Conservation (phyloP, 1,140 invertebrate genomes). For the Cardiocondyla obscurior region DNA sequence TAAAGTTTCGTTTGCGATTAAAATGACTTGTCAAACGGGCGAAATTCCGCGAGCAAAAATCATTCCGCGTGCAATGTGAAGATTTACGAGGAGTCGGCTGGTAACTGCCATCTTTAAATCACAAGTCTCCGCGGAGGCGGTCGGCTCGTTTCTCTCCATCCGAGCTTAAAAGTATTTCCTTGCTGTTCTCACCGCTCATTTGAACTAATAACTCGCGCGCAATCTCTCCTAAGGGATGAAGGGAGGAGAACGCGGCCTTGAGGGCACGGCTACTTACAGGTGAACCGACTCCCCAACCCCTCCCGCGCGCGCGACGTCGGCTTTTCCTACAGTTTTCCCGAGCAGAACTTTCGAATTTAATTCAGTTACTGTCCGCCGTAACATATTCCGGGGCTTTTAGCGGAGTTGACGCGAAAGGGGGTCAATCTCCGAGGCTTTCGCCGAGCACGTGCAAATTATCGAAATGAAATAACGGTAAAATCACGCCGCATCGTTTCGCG, state of each 20-base stretch:
- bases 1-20: neutral
- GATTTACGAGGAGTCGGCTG: slow-evolving; percentile 28
- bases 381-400: slow-evolving; percentile 13
- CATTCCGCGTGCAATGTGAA: neutral
- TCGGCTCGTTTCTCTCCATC: slow-evolving; percentile 62
- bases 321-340: slow-evolving; percentile 55
- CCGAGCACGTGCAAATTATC: slow-evolving; percentile 13
- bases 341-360: slow-evolving; percentile 45
- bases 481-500: neutral
- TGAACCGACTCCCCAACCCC: neutral
- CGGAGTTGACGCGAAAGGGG: neutral
- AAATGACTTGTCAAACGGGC: neutral
- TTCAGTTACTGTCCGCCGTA: slow-evolving; percentile 36
- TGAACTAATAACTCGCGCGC: slow-evolving; percentile 68
- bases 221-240: neutral
- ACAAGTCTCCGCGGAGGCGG: slow-evolving; percentile 62
- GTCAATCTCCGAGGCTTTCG: neutral
- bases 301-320: neutral
- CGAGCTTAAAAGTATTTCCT: slow-evolving; percentile 73
- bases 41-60: slow-evolving; percentile 11
- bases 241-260: slow-evolving; percentile 1
- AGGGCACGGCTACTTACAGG: slow-evolving; percentile 14
- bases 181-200: slow-evolving; percentile 71
- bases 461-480: neutral
- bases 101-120: slow-evolving; percentile 61